Evolutionary conservation across 2,113 vertebrate genomes (phyloP).

Genomic region (Zeus faber): DNA sequence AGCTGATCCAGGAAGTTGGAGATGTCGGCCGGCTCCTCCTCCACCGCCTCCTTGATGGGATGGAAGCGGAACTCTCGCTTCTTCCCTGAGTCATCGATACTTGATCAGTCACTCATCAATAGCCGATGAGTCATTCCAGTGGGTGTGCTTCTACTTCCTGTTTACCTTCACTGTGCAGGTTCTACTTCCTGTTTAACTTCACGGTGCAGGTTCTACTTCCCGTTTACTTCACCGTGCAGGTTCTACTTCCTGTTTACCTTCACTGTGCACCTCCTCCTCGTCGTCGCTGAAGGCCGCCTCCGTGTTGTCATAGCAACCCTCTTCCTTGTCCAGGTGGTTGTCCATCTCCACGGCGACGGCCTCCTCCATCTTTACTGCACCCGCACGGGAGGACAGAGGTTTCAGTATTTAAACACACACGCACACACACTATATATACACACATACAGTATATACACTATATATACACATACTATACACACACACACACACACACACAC

Average conservation of each 20-base stretch:
- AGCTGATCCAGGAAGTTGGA: slow-evolving; percentile 91
- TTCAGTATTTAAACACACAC: not conserved
- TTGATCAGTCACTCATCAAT: too few relatives aligned
- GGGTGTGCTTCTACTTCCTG: too few relatives aligned
- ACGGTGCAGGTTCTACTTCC: too few relatives aligned
- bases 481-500: too few relatives aligned
- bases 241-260: slow-evolving; percentile 84
- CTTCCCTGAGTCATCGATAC: too few relatives aligned
- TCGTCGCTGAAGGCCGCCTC: slow-evolving; percentile 95
- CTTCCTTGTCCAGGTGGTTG: slow-evolving; percentile 91
- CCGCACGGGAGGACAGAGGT: not conserved
- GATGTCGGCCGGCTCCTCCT: slow-evolving; percentile 94
- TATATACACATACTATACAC: too few relatives aligned
- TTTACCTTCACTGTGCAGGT: too few relatives aligned
- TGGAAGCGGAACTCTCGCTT: slow-evolving; percentile 95
- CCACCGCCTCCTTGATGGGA: slow-evolving; percentile 88
- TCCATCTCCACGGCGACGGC: slow-evolving; percentile 88
- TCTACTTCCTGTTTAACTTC: too few relatives aligned
- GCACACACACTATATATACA: too few relatives aligned
- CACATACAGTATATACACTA: too few relatives aligned
- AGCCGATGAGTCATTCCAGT: too few relatives aligned
- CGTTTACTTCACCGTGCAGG: too few relatives aligned
- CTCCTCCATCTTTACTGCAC: slow-evolving; percentile 90
- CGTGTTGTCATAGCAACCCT: slow-evolving; percentile 90
- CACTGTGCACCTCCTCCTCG: slow-evolving; percentile 88